phyloP scores from a whole-genome alignment of 1,140 invertebrate genomes.

The Drosophila arawakana region DNA sequence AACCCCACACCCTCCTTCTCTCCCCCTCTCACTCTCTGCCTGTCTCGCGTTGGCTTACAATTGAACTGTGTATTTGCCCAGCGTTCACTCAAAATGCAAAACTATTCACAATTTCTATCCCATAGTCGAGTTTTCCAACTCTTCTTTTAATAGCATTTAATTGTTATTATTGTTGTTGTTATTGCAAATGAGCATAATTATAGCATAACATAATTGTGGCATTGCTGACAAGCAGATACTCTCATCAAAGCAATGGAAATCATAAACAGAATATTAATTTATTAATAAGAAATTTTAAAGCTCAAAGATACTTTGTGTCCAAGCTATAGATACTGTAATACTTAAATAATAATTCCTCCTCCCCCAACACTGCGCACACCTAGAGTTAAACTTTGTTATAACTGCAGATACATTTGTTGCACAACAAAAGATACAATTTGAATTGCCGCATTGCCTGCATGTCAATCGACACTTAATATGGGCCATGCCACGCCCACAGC shows the following conservation, averaged over 20 bases:
- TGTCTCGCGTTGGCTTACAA: not conserved
- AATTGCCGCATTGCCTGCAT: constrained; percentile 25
- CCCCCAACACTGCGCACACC: not conserved
- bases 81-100: constrained; percentile 23
- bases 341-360: too few species aligned
- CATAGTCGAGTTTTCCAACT: constrained; percentile 6
- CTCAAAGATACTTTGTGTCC: too few species aligned
- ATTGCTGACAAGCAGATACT: constrained; percentile 19
- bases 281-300: too few species aligned
- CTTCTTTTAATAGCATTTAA: constrained; percentile 44
- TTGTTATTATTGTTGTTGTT: constrained; percentile 27
- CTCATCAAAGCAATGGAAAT: not conserved
- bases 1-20: constrained; percentile 1
- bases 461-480: constrained; percentile 48
- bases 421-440: constrained; percentile 1
- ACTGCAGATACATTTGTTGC: not conserved
- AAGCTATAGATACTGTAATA: too few species aligned
- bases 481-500: constrained; percentile 59
- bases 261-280: too few species aligned
- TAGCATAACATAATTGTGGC: constrained; percentile 1
- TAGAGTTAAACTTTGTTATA: not conserved
- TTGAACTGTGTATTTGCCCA: constrained; percentile 34
- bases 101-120: constrained; percentile 34
- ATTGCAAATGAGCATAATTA: constrained; percentile 47
- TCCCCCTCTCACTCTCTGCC: not conserved